Evolutionary conservation across 1,140 invertebrate genomes (phyloP).

Genomic region (Chelonus insularis): DNA sequence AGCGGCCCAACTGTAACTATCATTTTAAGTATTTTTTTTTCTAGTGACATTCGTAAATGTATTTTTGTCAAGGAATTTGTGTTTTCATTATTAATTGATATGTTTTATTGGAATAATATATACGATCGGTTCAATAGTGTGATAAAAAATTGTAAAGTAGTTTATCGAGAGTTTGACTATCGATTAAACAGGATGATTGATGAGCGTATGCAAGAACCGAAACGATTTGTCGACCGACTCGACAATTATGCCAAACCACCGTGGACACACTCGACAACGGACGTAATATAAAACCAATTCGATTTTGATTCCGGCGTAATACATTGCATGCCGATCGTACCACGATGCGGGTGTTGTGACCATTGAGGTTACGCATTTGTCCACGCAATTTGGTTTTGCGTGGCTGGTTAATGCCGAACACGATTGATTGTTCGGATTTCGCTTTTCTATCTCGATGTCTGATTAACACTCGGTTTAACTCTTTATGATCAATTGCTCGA

Average conservation of each 20-base stretch:
- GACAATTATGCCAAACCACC: conserved; percentile 18
- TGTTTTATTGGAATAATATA: not conserved
- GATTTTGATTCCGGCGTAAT: conserved; percentile 41
- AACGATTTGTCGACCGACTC: conserved; percentile 17
- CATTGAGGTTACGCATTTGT: conserved; percentile 42
- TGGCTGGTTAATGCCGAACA: conserved; percentile 31
- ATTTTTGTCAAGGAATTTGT: not conserved
- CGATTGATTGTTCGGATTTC: conserved; percentile 32
- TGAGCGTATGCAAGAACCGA: conserved; percentile 21
- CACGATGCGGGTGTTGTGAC: conserved; percentile 36
- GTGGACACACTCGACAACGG: conserved; percentile 14
- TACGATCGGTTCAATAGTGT: too few species aligned
- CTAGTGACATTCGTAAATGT: not conserved
- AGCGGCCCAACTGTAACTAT: conserved; percentile 35
- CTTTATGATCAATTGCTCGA: conserved; percentile 36
- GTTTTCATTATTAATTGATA: conserved; percentile 1
- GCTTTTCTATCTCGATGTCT: conserved; percentile 5
- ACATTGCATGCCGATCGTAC: conserved; percentile 30
- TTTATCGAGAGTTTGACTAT: conserved; percentile 16
- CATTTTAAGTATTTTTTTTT: conserved; percentile 15
- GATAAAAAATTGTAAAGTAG: conserved; percentile 7
- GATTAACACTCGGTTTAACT: conserved; percentile 25
- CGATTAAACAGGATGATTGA: conserved; percentile 22
- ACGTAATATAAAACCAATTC: conserved; percentile 40
- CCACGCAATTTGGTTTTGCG: conserved; percentile 44